A percentile compares a stretch with the other conserved stretches of the same genome.
Evolutionary conservation across 2,888 invertebrate genomes (phyloP).

Genomic region (Chloroclystis v-ata): DNA sequence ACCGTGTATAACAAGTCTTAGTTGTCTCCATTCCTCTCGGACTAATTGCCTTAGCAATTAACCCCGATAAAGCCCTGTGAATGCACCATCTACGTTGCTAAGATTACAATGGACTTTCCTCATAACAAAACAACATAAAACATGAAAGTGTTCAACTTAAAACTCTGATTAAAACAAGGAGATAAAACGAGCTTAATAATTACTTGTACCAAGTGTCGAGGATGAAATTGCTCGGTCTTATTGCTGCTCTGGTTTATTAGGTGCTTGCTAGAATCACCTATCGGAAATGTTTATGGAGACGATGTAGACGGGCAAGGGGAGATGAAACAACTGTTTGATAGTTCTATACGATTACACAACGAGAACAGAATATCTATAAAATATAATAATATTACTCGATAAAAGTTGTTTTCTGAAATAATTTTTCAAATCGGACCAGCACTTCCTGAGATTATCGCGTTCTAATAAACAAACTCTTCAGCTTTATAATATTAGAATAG

Average conservation of each 20-base stretch:
- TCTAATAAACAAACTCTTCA: no score
- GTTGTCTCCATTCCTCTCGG: conserved; percentile 38
- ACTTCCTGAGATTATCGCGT: no score
- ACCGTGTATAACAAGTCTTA: conserved; percentile 17
- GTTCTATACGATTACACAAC: not conserved
- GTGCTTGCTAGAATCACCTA: not conserved
- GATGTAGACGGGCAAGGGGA: no score
- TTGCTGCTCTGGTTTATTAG: not conserved
- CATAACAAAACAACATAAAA: conserved; percentile 18
- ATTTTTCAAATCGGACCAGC: no score
- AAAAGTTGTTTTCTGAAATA: no score
- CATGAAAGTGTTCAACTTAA: conserved; percentile 8
- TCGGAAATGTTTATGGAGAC: no score
- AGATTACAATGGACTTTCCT: conserved; percentile 20
- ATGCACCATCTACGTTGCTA: conserved; percentile 33
- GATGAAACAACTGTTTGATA: no score
- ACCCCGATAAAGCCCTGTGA: conserved; percentile 44
- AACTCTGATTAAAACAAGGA: conserved; percentile 2
- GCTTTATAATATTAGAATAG: no score
- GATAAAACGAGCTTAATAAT: conserved; percentile 9
- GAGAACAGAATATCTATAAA: no score
- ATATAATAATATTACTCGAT: no score
- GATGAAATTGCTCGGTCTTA: not conserved
- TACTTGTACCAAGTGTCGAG: not conserved
- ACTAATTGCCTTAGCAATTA: conserved; percentile 59